Conservation (phyloP, 1,140 invertebrate species). For the Aporrectodea caliginosa region DNA sequence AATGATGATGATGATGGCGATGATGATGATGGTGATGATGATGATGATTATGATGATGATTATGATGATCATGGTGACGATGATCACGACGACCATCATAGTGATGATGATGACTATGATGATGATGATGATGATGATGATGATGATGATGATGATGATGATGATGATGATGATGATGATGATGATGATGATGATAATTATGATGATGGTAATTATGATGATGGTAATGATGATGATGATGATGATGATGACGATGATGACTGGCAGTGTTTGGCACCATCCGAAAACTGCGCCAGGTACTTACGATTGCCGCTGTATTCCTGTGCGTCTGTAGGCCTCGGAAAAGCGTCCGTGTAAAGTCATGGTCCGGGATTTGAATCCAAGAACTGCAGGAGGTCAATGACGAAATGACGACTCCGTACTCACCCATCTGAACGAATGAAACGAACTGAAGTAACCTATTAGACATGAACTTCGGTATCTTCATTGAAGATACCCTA, state of each 20-base stretch:
- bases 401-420: no score
- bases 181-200: not conserved
- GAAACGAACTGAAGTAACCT: no score
- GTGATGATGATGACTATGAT: not conserved
- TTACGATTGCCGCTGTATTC: no score
- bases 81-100: not conserved
- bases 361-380: no score
- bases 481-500: no score
- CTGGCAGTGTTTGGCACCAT: no score
- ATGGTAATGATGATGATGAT: not conserved
- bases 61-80: not conserved
- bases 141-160: conserved; percentile 2
- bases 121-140: conserved; percentile 2
- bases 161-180: conserved; percentile 3
- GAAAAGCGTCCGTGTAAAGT: no score
- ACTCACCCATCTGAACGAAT: no score
- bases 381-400: no score
- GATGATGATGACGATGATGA: not conserved
- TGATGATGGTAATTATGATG: not conserved
- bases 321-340: no score
- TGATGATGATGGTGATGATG: not conserved
- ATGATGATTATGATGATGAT: not conserved
- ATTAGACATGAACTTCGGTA: no score
- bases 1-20: not conserved
- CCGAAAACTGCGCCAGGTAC: no score